These are phyloP conservation scores for Melinaea marsaeus DNA, from an alignment of 2,888 invertebrate genomes.

Conservation along the genomic window DNA sequence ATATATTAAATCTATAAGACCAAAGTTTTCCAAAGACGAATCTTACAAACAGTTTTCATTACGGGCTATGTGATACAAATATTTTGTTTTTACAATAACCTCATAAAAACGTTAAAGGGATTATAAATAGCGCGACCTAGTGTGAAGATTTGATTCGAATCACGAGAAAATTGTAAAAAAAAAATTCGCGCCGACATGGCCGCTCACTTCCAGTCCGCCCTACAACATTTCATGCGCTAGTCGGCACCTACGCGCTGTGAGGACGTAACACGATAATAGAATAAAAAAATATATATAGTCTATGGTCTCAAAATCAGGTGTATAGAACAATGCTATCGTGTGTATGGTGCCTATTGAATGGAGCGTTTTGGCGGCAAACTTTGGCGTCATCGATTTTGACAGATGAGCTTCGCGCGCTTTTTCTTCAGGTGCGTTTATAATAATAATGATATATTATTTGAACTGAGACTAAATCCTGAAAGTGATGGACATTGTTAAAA, in stretches of 20 bases:
- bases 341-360: conserved; percentile 53
- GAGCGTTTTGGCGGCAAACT: conserved; percentile 63
- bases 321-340: conserved; percentile 57
- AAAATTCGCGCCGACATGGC: conserved; percentile 59
- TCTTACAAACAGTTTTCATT: not conserved
- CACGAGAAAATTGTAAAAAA: conserved; percentile 59
- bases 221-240: conserved; percentile 67
- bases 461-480: conserved; percentile 19
- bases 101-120: conserved; percentile 44
- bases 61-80: conserved; percentile 7
- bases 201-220: conserved; percentile 60
- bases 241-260: conserved; percentile 57
- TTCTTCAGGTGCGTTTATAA: conserved; percentile 70
- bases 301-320: conserved; percentile 36
- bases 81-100: conserved; percentile 28
- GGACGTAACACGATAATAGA: conserved; percentile 32
- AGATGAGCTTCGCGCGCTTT: conserved; percentile 69
- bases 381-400: conserved; percentile 55
- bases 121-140: conserved; percentile 56
- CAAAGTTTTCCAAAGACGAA: not conserved
- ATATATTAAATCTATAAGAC: not conserved
- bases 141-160: conserved; percentile 58
- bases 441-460: conserved; percentile 46
- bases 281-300: conserved; percentile 22
- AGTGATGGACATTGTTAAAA: conserved; percentile 12